Percentiles rank a stretch among this genome's conserved stretches.
phyloP scores from a whole-genome alignment of 1,140 invertebrate genomes.

The Leptinotarsa defecta region DNA sequence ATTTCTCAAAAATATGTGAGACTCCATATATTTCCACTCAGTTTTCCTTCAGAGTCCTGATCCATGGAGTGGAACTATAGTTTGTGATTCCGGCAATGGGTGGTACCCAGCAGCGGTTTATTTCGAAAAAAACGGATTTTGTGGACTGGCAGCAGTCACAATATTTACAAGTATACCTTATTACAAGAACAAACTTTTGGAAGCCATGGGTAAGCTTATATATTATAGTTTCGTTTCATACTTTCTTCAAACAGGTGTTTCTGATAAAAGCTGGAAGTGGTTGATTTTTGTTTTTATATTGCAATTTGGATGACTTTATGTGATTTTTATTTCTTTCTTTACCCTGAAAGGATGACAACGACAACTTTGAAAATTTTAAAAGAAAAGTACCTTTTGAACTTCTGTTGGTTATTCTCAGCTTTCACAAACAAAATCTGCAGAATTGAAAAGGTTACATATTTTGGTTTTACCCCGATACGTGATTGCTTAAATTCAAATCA shows the following conservation, averaged over 20 bases:
- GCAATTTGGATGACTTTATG: not conserved
- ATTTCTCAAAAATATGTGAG: too few relatives aligned
- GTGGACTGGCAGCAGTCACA: constrained; percentile 55
- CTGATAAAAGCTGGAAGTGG: too few relatives aligned
- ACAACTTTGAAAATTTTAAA: too few relatives aligned
- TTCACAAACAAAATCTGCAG: too few relatives aligned
- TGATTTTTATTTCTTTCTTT: not conserved
- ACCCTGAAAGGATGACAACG: not conserved
- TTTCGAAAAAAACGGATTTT: constrained; percentile 58
- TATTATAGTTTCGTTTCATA: not conserved
- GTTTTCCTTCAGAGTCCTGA: constrained; percentile 23
- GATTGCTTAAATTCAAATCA: too few relatives aligned
- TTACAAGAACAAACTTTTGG: constrained; percentile 37
- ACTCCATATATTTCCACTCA: constrained; percentile 18
- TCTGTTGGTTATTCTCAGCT: too few relatives aligned
- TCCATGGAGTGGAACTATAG: constrained; percentile 64
- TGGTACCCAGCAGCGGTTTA: constrained; percentile 69
- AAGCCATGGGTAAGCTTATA: constrained; percentile 31
- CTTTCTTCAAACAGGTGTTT: too few relatives aligned
- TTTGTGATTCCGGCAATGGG: constrained; percentile 62
- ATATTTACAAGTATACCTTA: constrained; percentile 42
- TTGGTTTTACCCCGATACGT: too few relatives aligned
- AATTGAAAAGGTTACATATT: too few relatives aligned
- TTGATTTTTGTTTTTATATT: too few relatives aligned
- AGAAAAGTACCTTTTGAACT: too few relatives aligned